phyloP scores from a whole-genome alignment of 2,113 vertebrate species.

The Aix galericulata region DNA sequence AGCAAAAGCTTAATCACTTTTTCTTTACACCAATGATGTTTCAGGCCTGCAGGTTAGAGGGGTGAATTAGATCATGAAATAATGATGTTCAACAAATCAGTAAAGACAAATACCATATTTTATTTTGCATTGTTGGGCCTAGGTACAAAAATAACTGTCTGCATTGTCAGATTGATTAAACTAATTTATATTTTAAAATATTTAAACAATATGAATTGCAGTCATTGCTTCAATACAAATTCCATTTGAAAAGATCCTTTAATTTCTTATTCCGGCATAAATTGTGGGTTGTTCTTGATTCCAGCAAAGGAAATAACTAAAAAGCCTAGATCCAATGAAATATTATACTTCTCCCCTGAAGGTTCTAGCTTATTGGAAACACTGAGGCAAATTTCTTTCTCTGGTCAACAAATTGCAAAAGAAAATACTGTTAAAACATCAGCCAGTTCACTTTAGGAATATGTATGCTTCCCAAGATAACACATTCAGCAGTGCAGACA shows the following conservation, averaged over 20 bases:
- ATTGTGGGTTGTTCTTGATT: background rate
- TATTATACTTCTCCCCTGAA: background rate
- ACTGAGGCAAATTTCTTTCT: background rate
- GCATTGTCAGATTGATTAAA: background rate
- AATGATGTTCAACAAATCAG: background rate
- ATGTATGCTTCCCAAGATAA: background rate
- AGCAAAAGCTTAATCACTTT: background rate
- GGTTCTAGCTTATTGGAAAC: background rate
- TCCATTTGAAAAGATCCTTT: background rate
- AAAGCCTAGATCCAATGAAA: background rate
- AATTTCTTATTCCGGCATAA: background rate
- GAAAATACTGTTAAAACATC: background rate
- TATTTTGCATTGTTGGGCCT: background rate
- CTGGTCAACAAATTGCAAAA: background rate
- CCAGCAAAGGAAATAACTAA: background rate
- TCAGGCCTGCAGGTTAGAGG: background rate
- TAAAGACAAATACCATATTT: background rate
- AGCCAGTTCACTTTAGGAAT: background rate
- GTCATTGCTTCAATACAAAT: background rate
- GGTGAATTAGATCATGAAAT: background rate
- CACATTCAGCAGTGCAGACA: background rate
- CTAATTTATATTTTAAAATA: background rate
- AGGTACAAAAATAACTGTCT: background rate
- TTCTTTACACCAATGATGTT: background rate
- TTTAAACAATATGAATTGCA: background rate